Percentiles rank a stretch among this genome's conserved stretches.
Evolutionary conservation across 2,797 vertebrate species (phyloP).

Genomic region (Protosalanx chinensis): DNA sequence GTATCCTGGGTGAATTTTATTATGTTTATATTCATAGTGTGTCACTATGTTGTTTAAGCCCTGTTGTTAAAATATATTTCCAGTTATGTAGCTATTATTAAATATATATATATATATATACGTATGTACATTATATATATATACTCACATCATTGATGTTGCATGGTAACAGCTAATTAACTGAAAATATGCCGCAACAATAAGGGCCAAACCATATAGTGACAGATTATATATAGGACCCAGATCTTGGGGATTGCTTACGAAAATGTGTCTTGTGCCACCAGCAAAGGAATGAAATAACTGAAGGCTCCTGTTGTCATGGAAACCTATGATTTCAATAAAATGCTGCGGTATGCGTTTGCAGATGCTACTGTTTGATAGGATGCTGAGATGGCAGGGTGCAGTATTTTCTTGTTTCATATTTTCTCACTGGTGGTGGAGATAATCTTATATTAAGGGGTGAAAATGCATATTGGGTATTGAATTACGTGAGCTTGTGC

Average conservation of each 20-base stretch:
- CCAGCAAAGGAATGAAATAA: not conserved
- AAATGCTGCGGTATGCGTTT: not conserved
- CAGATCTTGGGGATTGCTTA: not conserved
- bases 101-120: conserved; percentile 3
- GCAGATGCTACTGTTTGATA: not conserved
- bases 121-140: not conserved
- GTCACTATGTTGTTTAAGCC: too few relatives aligned
- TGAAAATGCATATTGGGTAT: too few relatives aligned
- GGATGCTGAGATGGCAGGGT: not conserved
- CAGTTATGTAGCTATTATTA: not conserved
- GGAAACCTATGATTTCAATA: not conserved
- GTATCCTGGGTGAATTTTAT: not conserved
- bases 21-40: not conserved
- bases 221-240: not conserved
- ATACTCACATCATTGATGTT: too few relatives aligned
- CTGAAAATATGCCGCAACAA: not conserved
- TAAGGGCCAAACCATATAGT: not conserved
- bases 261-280: not conserved
- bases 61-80: too few relatives aligned
- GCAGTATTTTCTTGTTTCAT: not conserved
- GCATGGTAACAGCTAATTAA: too few relatives aligned
- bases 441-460: too few relatives aligned
- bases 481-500: too few relatives aligned
- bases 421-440: too few relatives aligned
- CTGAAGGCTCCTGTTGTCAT: not conserved